Conservation (phyloP, 2,888 invertebrate species). For the Plusia festucae region DNA sequence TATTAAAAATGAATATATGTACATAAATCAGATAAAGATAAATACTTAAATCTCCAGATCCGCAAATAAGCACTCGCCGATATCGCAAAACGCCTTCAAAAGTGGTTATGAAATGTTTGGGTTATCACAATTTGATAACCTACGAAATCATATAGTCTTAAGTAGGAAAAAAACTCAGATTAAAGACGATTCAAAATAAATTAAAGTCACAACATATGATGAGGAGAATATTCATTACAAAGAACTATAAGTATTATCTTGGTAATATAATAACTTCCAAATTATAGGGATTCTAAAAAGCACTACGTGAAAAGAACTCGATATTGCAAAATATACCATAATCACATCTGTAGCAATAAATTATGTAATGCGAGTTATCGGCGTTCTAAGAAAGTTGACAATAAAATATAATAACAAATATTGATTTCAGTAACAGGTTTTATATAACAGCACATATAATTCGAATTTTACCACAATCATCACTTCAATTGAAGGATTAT, state of each 20-base stretch:
- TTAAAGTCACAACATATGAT: not conserved
- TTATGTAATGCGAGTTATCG: constrained; percentile 48
- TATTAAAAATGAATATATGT: not conserved
- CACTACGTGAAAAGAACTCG: not conserved
- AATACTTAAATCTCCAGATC: constrained; percentile 7
- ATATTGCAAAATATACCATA: constrained; percentile 21
- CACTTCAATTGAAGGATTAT: constrained; percentile 7
- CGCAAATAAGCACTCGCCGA: constrained; percentile 7
- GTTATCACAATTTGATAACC: constrained; percentile 57
- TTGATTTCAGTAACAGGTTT: constrained; percentile 30
- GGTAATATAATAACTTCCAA: not conserved
- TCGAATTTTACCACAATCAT: constrained; percentile 17
- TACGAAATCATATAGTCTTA: constrained; percentile 9
- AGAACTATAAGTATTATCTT: not conserved
- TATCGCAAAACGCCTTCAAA: constrained; percentile 16
- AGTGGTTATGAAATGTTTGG: constrained; percentile 32
- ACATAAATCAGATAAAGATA: not conserved
- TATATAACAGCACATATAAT: constrained; percentile 35
- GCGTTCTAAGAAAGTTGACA: constrained; percentile 33
- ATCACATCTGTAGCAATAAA: constrained; percentile 28
- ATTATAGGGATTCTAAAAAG: not conserved
- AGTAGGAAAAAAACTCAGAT: not conserved
- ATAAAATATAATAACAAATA: constrained; percentile 40
- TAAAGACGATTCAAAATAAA: not conserved
- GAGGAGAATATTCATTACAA: not conserved